These are phyloP conservation scores for Choloepus didactylus DNA, from an alignment of 2,797 vertebrate species.

Conservation along the genomic window DNA sequence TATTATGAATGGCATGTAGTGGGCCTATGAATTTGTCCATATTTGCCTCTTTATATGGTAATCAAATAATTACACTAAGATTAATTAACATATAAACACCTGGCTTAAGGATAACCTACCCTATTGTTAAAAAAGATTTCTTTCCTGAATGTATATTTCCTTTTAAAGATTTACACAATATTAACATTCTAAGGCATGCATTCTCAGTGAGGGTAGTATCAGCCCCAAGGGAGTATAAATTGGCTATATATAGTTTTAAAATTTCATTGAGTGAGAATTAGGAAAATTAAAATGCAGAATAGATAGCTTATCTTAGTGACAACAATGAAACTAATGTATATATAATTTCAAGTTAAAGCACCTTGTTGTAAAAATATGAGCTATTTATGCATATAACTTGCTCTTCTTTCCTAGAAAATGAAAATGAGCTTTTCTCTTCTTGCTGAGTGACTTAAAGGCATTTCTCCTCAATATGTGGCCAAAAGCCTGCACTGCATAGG, in stretches of 20 bases:
- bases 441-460: neutral
- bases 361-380: conserved; percentile 8
- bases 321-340: neutral
- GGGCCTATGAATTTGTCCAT: too few relatives aligned
- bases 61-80: conserved; percentile 53
- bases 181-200: conserved; percentile 16
- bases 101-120: neutral
- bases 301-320: neutral
- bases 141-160: neutral
- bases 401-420: neutral
- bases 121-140: neutral
- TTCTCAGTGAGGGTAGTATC: neutral
- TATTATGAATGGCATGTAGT: too few relatives aligned
- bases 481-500: neutral
- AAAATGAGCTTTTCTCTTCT: neutral
- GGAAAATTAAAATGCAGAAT: conserved; percentile 3
- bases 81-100: conserved; percentile 40
- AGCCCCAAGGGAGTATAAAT: neutral
- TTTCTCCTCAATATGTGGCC: neutral
- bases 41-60: neutral
- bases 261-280: neutral
- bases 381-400: neutral
- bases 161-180: conserved; percentile 45
- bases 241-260: neutral
- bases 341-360: neutral